A percentile compares a stretch with the other conserved stretches of the same genome.
These are phyloP conservation scores for Nemoura dubitans DNA, from an alignment of 2,888 invertebrate species.

Conservation along the genomic window DNA sequence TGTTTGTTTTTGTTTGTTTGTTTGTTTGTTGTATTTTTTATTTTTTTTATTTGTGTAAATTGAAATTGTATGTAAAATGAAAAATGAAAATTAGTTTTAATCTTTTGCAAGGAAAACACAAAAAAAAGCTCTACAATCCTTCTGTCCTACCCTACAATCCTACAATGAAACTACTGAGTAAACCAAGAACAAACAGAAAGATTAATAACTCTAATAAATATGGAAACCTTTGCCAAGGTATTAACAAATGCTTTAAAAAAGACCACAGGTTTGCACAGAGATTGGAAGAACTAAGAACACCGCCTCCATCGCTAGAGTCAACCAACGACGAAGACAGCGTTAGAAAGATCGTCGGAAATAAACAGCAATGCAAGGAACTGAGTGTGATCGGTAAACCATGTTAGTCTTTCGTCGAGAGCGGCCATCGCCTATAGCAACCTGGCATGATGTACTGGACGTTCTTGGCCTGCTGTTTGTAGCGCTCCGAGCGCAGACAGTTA, in stretches of 20 bases:
- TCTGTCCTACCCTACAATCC: too few relatives aligned
- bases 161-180: too few relatives aligned
- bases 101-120: too few relatives aligned
- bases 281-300: slow-evolving; percentile 32
- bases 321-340: not conserved
- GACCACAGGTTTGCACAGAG: slow-evolving; percentile 30
- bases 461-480: slow-evolving; percentile 75
- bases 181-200: too few relatives aligned
- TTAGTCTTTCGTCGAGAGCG: slow-evolving; percentile 35
- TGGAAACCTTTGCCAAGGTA: too few relatives aligned
- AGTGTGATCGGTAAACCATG: not conserved
- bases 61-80: too few relatives aligned
- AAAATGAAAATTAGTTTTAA: too few relatives aligned
- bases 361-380: not conserved
- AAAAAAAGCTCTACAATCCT: too few relatives aligned
- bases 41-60: too few relatives aligned
- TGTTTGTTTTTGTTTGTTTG: too few relatives aligned
- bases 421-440: slow-evolving; percentile 64
- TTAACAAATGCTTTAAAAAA: not conserved
- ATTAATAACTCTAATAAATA: too few relatives aligned
- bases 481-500: slow-evolving; percentile 80
- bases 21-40: too few relatives aligned
- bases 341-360: not conserved
- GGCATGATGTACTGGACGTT: slow-evolving; percentile 91
- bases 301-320: not conserved